Evolutionary conservation across 1,140 invertebrate species (phyloP).

Genomic region (Zaprionus nigranus): DNA sequence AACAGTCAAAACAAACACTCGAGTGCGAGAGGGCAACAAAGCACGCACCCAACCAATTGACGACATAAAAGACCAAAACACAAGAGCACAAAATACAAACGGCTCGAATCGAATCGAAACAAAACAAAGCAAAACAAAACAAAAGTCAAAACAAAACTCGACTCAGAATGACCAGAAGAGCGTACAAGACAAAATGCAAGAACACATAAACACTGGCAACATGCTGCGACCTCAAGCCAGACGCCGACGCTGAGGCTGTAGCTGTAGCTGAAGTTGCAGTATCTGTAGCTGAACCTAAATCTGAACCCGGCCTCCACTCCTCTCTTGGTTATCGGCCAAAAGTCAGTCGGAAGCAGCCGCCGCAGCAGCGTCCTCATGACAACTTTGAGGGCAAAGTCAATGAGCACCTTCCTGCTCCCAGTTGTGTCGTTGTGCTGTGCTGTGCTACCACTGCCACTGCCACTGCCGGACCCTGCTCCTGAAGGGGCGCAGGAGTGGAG

Average conservation of each 20-base stretch:
- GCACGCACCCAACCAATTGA: slow-evolving; percentile 76
- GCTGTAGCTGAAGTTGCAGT: slow-evolving; percentile 21
- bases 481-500: background rate
- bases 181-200: slow-evolving; percentile 49
- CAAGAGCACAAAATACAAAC: slow-evolving; percentile 33
- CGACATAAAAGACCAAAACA: slow-evolving; percentile 66
- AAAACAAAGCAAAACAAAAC: slow-evolving; percentile 32
- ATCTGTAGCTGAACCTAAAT: slow-evolving; percentile 41
- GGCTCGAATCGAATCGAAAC: background rate
- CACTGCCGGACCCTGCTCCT: background rate
- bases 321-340: slow-evolving; percentile 46
- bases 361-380: slow-evolving; percentile 55
- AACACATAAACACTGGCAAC: slow-evolving; percentile 75
- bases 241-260: background rate
- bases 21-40: slow-evolving; percentile 63
- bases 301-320: slow-evolving; percentile 28
- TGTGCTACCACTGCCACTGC: slow-evolving; percentile 36
- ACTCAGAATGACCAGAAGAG: slow-evolving; percentile 59
- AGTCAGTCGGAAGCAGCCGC: slow-evolving; percentile 59
- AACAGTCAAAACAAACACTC: slow-evolving; percentile 70
- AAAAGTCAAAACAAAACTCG: slow-evolving; percentile 55
- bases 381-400: slow-evolving; percentile 81
- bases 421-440: slow-evolving; percentile 65
- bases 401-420: slow-evolving; percentile 75
- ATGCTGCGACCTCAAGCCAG: slow-evolving; percentile 60